Evolutionary conservation across 2,888 invertebrate species (phyloP), one percentile per base, ranked within the genome.

Genomic region (Lepetodrilus schrolli): DNA sequence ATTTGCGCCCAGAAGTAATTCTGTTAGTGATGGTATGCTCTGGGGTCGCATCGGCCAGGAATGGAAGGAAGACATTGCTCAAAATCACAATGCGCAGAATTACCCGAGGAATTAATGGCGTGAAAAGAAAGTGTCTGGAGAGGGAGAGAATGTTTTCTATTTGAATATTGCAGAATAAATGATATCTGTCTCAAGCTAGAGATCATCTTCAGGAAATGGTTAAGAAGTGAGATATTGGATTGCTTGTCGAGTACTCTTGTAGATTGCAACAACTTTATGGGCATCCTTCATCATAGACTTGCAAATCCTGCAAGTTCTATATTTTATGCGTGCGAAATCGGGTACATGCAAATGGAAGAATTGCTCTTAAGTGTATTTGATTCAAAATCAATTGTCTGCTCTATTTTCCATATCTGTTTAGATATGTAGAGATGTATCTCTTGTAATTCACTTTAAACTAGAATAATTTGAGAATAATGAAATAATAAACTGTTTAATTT

Each of bases 131-230:
- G 26, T 30, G 58, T 58, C 58, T 58, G 58, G 58, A 58, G 58
- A 58, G 58, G 58, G 58, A 58, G 58, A 26, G 34, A 58, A 58
- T 58, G 58, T 58, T 58, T 58, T 58, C 58, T 58, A 58, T 58
- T 58, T 58, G 58, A 58, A 58, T 58, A 58, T 58, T 58, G 58
- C 58, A 58, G 58, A 58, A 58, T 58, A 58, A 58, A 58, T 58
- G 58, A 58, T 58, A 58, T 58, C 58, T 58, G 58, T 58, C 58
- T 58, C 58, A 34, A 30, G 30, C 58, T 30, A 26, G 58, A 26
- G 58, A 58, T 58, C 13, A 17, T 26, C 58, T 58, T 34, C 30
- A 58, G 58, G 58, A 30, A 17, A 58, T 30, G 58, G 30, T 30
- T 34, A 30, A 34, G 34, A 30, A 23, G 58, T 17, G 58, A 58